Evolutionary conservation across 2,113 vertebrate species (phyloP).

Genomic region (Coptodon bakossiorum): DNA sequence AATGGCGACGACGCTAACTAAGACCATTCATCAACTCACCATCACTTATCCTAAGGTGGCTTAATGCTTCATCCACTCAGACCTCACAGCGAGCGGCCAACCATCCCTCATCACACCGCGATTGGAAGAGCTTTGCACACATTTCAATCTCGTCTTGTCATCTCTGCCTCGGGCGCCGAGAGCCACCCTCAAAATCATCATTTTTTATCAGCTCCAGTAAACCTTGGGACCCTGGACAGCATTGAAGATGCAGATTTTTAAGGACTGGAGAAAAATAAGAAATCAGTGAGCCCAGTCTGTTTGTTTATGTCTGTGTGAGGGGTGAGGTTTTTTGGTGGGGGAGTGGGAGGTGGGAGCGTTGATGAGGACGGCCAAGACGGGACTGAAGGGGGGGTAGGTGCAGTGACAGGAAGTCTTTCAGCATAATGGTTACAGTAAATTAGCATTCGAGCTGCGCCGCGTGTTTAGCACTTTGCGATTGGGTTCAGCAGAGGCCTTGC

Average conservation of each 20-base stretch:
- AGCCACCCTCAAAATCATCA: slow-evolving; percentile 58
- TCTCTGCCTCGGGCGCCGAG: slow-evolving; percentile 36
- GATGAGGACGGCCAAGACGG: background rate
- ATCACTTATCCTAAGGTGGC: slow-evolving; percentile 61
- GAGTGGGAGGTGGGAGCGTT: background rate
- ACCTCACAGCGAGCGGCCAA: slow-evolving; percentile 43
- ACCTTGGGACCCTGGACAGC: slow-evolving; percentile 49
- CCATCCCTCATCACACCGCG: slow-evolving; percentile 53
- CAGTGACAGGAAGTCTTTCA: slow-evolving; percentile 59
- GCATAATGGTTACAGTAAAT: slow-evolving; percentile 68
- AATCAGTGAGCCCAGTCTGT: background rate
- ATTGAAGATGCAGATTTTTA: slow-evolving; percentile 57
- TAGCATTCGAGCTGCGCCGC: slow-evolving; percentile 65
- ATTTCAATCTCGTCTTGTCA: slow-evolving; percentile 66
- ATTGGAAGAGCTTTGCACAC: slow-evolving; percentile 42
- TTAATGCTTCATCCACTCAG: slow-evolving; percentile 65
- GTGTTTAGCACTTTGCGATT: slow-evolving; percentile 73
- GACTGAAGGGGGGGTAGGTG: slow-evolving; percentile 1
- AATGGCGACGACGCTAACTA: slow-evolving; percentile 59
- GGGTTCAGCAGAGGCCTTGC: slow-evolving; percentile 73
- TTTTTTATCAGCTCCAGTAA: slow-evolving; percentile 64
- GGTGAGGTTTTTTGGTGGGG: background rate
- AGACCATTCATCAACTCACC: slow-evolving; percentile 55
- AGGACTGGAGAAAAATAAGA: slow-evolving; percentile 41
- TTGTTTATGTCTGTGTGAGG: background rate